phyloP scores from a whole-genome alignment of 2,113 vertebrate genomes.

The Sprattus sprattus region DNA sequence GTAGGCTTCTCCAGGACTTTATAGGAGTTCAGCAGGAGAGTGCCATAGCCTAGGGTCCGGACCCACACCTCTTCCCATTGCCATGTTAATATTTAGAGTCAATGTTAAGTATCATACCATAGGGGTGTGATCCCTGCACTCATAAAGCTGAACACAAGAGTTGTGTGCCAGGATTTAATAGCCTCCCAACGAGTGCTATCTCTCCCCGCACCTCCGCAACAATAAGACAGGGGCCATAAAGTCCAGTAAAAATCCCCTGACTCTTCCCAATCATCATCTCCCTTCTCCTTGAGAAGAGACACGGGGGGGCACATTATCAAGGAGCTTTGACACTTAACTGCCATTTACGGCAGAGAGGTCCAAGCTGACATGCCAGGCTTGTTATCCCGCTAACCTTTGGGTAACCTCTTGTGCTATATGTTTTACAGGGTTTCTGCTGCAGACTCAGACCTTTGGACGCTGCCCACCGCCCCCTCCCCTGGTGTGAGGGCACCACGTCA shows the following conservation, averaged over 20 bases:
- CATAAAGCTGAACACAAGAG: constrained; percentile 17
- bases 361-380: background rate
- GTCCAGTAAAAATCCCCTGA: constrained; percentile 26
- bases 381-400: background rate
- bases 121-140: constrained; percentile 31
- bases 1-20: background rate
- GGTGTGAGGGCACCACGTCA: no score
- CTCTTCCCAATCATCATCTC: background rate
- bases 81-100: constrained; percentile 38
- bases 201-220: constrained; percentile 32
- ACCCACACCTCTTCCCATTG: constrained; percentile 23
- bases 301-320: constrained; percentile 10
- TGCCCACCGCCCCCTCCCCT: background rate
- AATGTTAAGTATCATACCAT: constrained; percentile 31
- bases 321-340: background rate
- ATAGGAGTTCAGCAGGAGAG: background rate
- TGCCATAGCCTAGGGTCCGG: background rate
- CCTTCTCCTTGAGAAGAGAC: background rate
- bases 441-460: constrained; percentile 13
- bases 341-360: constrained; percentile 21
- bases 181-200: constrained; percentile 32
- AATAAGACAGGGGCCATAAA: constrained; percentile 21
- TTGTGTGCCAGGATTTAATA: constrained; percentile 32
- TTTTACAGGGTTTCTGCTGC: constrained; percentile 5
- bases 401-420: background rate